A percentile compares a stretch with the other conserved stretches of the same genome.
Conservation (phyloP, 2,797 vertebrate genomes). For the Premnoplex brunnescens region DNA sequence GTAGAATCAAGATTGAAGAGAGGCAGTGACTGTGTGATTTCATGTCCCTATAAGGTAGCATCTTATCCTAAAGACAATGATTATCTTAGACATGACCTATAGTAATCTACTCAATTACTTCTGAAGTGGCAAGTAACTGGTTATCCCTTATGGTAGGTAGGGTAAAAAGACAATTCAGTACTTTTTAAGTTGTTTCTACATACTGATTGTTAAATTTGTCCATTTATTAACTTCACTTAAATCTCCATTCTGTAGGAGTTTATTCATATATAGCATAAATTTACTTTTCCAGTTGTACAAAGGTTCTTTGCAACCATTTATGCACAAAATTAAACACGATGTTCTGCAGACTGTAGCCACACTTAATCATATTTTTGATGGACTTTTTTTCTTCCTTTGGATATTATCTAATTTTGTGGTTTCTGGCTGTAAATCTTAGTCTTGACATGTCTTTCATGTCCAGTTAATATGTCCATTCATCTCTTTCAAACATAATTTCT, state of each 20-base stretch:
- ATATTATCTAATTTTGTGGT: background rate
- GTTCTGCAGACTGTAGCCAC: background rate
- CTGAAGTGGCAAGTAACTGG: background rate
- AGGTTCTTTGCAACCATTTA: background rate
- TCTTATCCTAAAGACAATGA: background rate
- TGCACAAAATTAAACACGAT: background rate
- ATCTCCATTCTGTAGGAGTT: background rate
- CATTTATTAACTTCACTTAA: background rate
- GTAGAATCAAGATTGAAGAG: background rate
- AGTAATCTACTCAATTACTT: background rate
- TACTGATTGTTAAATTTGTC: background rate
- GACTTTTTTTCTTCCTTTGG: background rate
- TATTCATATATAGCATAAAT: background rate
- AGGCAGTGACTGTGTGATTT: background rate
- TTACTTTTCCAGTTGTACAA: background rate
- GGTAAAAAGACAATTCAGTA: accelerated
- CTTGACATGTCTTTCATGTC: background rate
- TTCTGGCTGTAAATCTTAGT: background rate
- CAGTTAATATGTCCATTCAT: background rate
- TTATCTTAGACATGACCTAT: background rate
- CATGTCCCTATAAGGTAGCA: background rate
- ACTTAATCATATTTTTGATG: background rate
- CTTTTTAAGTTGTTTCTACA: background rate
- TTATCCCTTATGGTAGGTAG: background rate
- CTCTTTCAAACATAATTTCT: background rate